phyloP scores from a whole-genome alignment of 2,888 invertebrate genomes.

The Kuschelorhynchus macadamiae region DNA sequence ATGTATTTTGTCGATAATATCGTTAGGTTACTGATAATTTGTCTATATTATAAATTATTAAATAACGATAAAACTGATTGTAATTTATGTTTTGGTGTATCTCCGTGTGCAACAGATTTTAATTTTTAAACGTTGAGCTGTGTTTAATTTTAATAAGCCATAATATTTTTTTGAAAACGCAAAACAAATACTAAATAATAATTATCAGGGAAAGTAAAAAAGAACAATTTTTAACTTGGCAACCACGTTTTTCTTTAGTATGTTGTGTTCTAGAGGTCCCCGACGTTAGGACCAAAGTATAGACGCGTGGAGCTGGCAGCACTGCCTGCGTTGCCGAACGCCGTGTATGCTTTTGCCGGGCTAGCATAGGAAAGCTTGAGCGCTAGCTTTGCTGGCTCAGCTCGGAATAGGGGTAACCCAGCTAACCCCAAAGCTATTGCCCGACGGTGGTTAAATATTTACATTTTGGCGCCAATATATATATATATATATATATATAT shows the following conservation, averaged over 20 bases:
- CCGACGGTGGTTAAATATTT: conserved; percentile 32
- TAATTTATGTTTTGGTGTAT: too few relatives aligned
- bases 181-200: too few relatives aligned
- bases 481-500: too few relatives aligned
- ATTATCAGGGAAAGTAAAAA: conserved; percentile 3
- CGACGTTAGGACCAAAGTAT: conserved; percentile 65
- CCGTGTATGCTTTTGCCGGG: conserved; percentile 34
- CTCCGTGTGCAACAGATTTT: too few relatives aligned
- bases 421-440: conserved; percentile 20
- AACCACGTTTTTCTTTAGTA: conserved; percentile 18
- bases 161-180: too few relatives aligned
- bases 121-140: too few relatives aligned
- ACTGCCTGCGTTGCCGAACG: conserved; percentile 12
- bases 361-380: conserved; percentile 30
- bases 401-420: conserved; percentile 17
- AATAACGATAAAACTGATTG: too few relatives aligned
- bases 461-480: conserved; percentile 19
- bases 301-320: conserved; percentile 55
- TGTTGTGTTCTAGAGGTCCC: conserved; percentile 50
- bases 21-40: too few relatives aligned
- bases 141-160: too few relatives aligned
- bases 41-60: too few relatives aligned
- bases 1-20: too few relatives aligned
- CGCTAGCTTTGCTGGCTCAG: conserved; percentile 33
- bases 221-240: conserved; percentile 12